These are phyloP conservation scores for Drosophila buzzatii DNA, from an alignment of 2,888 invertebrate genomes.

Conservation along the genomic window DNA sequence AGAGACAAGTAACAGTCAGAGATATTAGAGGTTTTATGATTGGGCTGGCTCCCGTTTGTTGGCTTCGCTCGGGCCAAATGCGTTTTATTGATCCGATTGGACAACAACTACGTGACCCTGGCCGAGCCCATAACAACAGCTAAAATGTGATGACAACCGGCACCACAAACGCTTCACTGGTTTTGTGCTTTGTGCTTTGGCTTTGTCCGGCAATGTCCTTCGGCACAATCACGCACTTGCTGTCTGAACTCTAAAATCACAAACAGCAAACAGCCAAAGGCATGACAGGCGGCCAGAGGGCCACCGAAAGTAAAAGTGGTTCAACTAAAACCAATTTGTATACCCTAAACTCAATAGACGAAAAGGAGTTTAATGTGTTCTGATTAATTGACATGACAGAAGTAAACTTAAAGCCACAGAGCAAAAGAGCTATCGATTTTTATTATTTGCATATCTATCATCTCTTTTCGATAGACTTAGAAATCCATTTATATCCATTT, in stretches of 20 bases:
- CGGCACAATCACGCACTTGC: constrained; percentile 73
- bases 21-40: constrained; percentile 26
- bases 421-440: no score
- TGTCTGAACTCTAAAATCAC: constrained; percentile 63
- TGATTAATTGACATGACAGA: no score
- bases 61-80: constrained; percentile 53
- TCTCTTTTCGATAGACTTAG: no score
- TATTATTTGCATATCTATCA: no score
- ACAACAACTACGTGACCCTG: constrained; percentile 39
- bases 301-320: constrained; percentile 49
- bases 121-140: constrained; percentile 47
- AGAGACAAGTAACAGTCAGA: not conserved
- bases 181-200: constrained; percentile 23
- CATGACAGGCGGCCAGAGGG: not conserved
- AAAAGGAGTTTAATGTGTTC: not conserved
- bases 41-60: constrained; percentile 2
- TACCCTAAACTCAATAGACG: not conserved
- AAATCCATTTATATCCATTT: no score
- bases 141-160: constrained; percentile 57
- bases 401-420: not conserved
- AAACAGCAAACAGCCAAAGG: constrained; percentile 13
- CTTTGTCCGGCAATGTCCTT: constrained; percentile 65
- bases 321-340: constrained; percentile 24
- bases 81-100: constrained; percentile 66
- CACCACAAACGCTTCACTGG: constrained; percentile 47